These are phyloP conservation scores for Dicranocentrus wangi DNA, from an alignment of 2,888 invertebrate species.

Conservation along the genomic window DNA sequence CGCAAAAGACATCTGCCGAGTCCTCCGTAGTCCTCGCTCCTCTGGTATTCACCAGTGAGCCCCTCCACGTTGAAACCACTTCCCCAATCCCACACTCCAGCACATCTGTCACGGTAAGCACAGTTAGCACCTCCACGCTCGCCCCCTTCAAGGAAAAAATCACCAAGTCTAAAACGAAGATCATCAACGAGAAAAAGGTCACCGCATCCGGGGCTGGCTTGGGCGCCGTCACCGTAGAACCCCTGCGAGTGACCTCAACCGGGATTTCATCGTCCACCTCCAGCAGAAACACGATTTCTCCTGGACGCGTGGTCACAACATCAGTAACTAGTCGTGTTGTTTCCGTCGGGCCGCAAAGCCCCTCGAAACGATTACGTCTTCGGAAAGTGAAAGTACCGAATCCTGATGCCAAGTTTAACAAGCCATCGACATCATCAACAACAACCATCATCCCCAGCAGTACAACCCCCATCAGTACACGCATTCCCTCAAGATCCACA, in stretches of 20 bases:
- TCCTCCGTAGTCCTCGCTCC: slow-evolving; percentile 52
- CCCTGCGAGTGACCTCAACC: slow-evolving; percentile 32
- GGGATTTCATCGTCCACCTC: background rate
- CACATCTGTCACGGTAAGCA: slow-evolving; percentile 37
- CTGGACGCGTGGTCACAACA: slow-evolving; percentile 55
- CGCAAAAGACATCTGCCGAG: slow-evolving; percentile 32
- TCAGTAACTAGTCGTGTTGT: slow-evolving; percentile 62
- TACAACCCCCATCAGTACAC: slow-evolving; percentile 49
- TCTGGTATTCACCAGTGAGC: slow-evolving; percentile 43
- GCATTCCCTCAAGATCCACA: slow-evolving; percentile 50
- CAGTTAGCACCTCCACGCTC: slow-evolving; percentile 39
- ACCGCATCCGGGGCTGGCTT: slow-evolving; percentile 48
- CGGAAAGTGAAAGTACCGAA: slow-evolving; percentile 65
- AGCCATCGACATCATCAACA: slow-evolving; percentile 15
- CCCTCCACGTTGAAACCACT: background rate
- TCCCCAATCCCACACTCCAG: slow-evolving; percentile 30
- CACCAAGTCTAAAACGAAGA: slow-evolving; percentile 39
- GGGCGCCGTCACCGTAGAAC: slow-evolving; percentile 36
- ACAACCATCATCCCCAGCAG: slow-evolving; percentile 11
- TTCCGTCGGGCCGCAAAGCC: slow-evolving; percentile 48
- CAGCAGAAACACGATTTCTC: slow-evolving; percentile 11
- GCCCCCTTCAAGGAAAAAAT: slow-evolving; percentile 40
- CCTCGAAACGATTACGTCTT: slow-evolving; percentile 53
- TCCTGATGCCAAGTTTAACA: slow-evolving; percentile 51
- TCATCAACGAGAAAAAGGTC: slow-evolving; percentile 37